phyloP scores from a whole-genome alignment of 2,888 invertebrate species.

The Phortica magna region DNA sequence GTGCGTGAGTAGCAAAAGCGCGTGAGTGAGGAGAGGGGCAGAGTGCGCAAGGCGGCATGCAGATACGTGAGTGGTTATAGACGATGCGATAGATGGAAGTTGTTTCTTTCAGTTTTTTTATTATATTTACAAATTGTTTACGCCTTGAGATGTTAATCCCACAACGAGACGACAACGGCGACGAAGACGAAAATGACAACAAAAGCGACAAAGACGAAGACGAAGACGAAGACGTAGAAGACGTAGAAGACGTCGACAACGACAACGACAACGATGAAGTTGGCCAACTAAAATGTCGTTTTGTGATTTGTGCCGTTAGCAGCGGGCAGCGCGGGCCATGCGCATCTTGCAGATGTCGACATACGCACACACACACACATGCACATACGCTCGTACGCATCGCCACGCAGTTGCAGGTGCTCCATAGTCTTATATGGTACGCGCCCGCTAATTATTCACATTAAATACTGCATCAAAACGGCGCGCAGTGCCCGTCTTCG shows the following conservation, averaged over 20 bases:
- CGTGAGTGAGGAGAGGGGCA: no score
- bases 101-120: conserved; percentile 57
- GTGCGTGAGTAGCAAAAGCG: not conserved
- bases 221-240: not conserved
- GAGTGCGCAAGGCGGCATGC: not conserved
- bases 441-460: conserved; percentile 76
- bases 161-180: conserved; percentile 24
- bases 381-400: not conserved
- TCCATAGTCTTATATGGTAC: conserved; percentile 70
- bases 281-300: conserved; percentile 62
- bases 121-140: conserved; percentile 74
- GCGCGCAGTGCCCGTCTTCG: not conserved
- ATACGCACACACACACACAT: conserved; percentile 8
- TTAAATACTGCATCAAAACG: conserved; percentile 67
- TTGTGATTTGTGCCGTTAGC: conserved; percentile 70
- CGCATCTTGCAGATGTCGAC: conserved; percentile 14
- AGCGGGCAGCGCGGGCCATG: conserved; percentile 21
- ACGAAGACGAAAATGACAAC: conserved; percentile 6
- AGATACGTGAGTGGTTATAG: conserved; percentile 34
- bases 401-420: conserved; percentile 29
- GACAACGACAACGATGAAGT: conserved; percentile 37
- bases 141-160: conserved; percentile 69
- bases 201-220: conserved; percentile 9
- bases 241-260: conserved; percentile 26
- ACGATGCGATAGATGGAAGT: not conserved